These are phyloP conservation scores for Mellilla xanthometata DNA, from an alignment of 2,888 invertebrate genomes.

Conservation along the genomic window DNA sequence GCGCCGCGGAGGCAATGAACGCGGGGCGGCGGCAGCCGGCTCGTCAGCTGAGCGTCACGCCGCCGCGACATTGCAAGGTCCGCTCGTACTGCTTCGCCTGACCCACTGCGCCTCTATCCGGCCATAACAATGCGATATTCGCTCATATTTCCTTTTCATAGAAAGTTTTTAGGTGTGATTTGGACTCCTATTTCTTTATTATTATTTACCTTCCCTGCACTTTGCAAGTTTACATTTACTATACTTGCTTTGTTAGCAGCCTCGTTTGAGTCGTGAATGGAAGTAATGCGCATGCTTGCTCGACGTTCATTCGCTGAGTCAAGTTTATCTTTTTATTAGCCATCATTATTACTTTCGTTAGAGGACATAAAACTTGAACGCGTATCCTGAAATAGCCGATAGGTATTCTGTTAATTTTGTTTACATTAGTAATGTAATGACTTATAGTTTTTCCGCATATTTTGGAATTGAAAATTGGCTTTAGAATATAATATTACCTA, in stretches of 20 bases:
- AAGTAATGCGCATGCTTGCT: conserved; percentile 50
- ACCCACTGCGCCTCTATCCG: conserved; percentile 63
- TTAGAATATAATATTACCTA: no score
- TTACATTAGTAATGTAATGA: no score
- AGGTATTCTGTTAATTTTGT: no score
- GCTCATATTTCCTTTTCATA: no score
- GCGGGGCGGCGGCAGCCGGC: conserved; percentile 77
- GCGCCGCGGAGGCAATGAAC: conserved; percentile 87
- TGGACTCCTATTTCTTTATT: no score
- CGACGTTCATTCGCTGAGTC: conserved; percentile 38
- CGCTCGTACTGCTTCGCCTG: conserved; percentile 73
- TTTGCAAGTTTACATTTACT: no score
- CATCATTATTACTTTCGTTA: conserved; percentile 32
- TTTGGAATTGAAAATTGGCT: no score
- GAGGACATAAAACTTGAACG: conserved; percentile 14
- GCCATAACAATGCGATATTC: neutral
- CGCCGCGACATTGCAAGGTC: conserved; percentile 85
- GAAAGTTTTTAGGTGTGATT: no score
- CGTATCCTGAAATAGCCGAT: neutral
- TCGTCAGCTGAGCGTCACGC: conserved; percentile 82
- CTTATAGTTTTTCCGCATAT: no score
- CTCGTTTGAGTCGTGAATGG: conserved; percentile 43
- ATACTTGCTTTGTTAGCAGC: conserved; percentile 25
- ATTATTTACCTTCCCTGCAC: no score
- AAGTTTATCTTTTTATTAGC: conserved; percentile 39